Conservation (phyloP, 2,888 invertebrate species). For the Pollenia amentaria region DNA sequence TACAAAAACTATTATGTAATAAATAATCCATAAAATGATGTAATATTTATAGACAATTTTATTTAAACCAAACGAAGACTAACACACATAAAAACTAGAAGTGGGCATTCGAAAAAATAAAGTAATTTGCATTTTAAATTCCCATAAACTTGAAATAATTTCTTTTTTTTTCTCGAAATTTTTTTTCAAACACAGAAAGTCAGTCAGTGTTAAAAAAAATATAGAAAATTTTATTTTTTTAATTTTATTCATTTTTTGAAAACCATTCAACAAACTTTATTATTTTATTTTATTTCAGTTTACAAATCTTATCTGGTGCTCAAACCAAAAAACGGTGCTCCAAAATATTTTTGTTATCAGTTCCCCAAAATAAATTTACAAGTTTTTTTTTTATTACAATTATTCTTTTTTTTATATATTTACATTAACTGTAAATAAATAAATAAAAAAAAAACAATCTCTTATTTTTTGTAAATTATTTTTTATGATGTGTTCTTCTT, state of each 20-base stretch:
- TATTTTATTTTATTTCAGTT: conserved; percentile 24
- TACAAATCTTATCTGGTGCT: conserved; percentile 52
- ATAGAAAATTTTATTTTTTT: conserved; percentile 16
- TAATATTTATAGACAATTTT: conserved; percentile 43
- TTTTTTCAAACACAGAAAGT: conserved; percentile 18
- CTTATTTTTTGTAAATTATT: neutral
- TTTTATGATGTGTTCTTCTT: conserved; percentile 61
- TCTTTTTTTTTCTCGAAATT: conserved; percentile 22
- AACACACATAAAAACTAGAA: neutral
- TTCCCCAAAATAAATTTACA: conserved; percentile 37
- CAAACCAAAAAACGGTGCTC: conserved; percentile 9
- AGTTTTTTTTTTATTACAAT: conserved; percentile 26
- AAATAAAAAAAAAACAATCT: conserved; percentile 39
- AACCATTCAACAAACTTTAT: neutral
- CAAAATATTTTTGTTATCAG: conserved; percentile 53
- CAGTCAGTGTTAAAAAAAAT: neutral
- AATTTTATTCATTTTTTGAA: neutral
- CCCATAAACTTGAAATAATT: conserved; percentile 68
- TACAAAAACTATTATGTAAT: conserved; percentile 56
- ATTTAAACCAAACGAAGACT: conserved; percentile 5
- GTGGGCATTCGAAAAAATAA: conserved; percentile 8
- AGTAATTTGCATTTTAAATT: conserved; percentile 68
- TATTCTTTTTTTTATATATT: conserved; percentile 19
- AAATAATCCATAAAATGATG: conserved; percentile 54
- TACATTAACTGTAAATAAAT: conserved; percentile 54